Evolutionary conservation across 1,140 invertebrate genomes (phyloP).

Genomic region (Drosophila takahashii): DNA sequence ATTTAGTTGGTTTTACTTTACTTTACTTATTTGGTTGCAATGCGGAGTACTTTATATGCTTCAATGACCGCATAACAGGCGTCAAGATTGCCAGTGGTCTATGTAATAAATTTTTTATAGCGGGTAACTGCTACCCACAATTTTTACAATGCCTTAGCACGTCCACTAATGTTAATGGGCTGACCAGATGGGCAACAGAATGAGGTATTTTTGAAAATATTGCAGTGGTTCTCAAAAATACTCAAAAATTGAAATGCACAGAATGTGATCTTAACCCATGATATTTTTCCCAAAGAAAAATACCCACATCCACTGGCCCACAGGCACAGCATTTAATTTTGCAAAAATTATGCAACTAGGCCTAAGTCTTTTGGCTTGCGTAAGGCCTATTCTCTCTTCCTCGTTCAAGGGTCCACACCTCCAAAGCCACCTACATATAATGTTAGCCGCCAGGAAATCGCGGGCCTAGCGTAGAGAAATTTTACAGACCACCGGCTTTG

Average conservation of each 20-base stretch:
- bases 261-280: no score
- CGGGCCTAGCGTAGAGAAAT: conserved; percentile 35
- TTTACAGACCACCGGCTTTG: conserved; percentile 16
- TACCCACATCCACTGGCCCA: not conserved
- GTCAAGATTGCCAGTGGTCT: conserved; percentile 21
- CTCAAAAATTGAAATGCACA: no score
- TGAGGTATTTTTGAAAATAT: not conserved
- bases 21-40: conserved; percentile 10
- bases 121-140: conserved; percentile 16
- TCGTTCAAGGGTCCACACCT: conserved; percentile 14
- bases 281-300: no score
- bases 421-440: not conserved
- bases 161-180: not conserved
- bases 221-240: not conserved
- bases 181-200: not conserved
- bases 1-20: not conserved
- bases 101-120: conserved; percentile 26
- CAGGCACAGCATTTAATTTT: conserved; percentile 2
- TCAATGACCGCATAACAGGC: conserved; percentile 49
- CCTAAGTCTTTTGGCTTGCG: conserved; percentile 36
- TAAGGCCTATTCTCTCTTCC: conserved; percentile 39
- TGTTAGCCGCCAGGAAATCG: conserved; percentile 52
- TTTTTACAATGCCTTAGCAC: conserved; percentile 2
- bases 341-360: conserved; percentile 55
- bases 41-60: conserved; percentile 33